Base-by-base conservation (phyloP, 2,113 vertebrate species). In the Anarrhichthys ocellatus region DNA sequence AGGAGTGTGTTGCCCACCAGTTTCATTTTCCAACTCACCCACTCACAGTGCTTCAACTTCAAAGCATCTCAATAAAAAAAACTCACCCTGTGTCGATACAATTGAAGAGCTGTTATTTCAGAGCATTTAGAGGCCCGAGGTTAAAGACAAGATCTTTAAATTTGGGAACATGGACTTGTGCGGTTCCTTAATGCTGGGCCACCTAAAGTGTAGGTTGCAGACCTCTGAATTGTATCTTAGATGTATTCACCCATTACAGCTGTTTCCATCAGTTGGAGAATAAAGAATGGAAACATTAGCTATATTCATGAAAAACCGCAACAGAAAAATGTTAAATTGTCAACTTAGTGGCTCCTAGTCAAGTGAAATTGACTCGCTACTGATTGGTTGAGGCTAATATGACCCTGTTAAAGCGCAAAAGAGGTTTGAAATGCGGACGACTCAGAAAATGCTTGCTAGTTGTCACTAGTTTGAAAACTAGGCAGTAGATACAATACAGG, bases 1-100 rank as follows among this genome's bases (percentile, higher is more conserved):
- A 82, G 88, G 83, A 83, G 82, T 80, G 64, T 20, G 48, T 48
- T 70, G 85, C 88, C 86, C 86, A 88, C 84, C 67, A 76, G 78
- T 79, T 90, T 85, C 68, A 80, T 73, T 82, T 56, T 80, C 74
- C 86, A 83, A 6, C 50, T 54, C 78, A 40, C 85, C 88, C 83
- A 87, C 87, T 84, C 75, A 48, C 62, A 56, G 52, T 13, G 15
- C 66, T 58, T 24, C 20, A 82, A 72, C 79, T 78, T 87, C 56
- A 80, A 62, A 85, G 80, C 61, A 18, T 66, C 64, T 75, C 44
- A 73, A 62, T 10, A 81, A 22, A 62, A 34, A 79, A 44, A 46
- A 38, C 46, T 59, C 61, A 32, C 38, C 27, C 22, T 46, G 74
- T 62, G n/a, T 27, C 42, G 29, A 79, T 46, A 36, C n/a, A 67